Evolutionary conservation across 2,113 vertebrate genomes (phyloP).

Genomic region (Tenrec ecaudatus): DNA sequence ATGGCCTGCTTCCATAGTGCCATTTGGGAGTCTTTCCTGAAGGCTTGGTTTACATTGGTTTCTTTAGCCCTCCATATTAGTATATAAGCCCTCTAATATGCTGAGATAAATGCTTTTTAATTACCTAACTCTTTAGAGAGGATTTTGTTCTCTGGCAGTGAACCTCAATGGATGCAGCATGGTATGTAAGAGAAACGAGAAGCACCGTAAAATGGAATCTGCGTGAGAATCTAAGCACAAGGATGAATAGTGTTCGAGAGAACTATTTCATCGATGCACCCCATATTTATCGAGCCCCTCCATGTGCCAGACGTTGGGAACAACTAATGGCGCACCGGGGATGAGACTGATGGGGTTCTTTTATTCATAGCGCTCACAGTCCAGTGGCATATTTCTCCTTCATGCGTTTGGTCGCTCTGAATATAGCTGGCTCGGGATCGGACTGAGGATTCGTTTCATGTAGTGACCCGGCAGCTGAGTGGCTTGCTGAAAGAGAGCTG

Average conservation of each 20-base stretch:
- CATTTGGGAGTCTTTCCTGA: neutral
- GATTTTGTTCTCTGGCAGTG: neutral
- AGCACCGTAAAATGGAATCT: neutral
- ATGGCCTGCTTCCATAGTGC: neutral
- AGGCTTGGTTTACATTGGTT: neutral
- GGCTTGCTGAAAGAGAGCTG: neutral
- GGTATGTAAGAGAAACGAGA: neutral
- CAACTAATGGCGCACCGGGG: neutral
- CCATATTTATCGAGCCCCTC: neutral
- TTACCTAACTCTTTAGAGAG: neutral
- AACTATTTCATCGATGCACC: neutral
- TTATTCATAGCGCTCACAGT: neutral
- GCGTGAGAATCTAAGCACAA: constrained; percentile 6
- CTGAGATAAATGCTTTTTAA: neutral
- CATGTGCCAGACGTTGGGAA: neutral
- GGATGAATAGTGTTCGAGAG: neutral
- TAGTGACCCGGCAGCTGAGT: neutral
- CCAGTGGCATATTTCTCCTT: neutral
- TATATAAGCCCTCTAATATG: neutral
- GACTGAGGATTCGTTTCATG: neutral
- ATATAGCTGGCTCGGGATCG: neutral
- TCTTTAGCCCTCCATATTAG: neutral
- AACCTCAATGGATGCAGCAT: neutral
- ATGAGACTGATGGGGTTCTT: neutral
- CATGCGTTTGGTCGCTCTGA: neutral